A percentile compares a stretch with the other conserved stretches of the same genome.
These are phyloP conservation scores for Promerops cafer DNA, from an alignment of 2,113 vertebrate species.

Conservation along the genomic window DNA sequence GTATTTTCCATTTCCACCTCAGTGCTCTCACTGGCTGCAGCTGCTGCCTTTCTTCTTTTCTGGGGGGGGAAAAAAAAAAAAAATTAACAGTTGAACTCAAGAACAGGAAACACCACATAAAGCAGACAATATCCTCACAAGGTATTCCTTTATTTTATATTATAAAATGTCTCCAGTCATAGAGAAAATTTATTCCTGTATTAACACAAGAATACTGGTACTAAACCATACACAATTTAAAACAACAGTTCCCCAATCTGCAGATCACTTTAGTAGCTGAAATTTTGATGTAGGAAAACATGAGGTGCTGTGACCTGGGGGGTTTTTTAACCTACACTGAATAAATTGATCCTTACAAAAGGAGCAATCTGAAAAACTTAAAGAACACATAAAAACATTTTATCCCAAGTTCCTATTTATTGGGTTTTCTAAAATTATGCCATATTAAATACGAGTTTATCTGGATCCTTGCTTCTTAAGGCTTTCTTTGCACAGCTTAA, in stretches of 20 bases:
- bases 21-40: not conserved
- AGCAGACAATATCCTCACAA: not conserved
- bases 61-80: not conserved
- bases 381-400: not conserved
- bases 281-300: not conserved
- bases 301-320: not conserved
- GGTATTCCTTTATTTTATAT: not conserved
- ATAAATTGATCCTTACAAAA: not conserved
- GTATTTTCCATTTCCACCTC: constrained; percentile 18
- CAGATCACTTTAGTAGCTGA: not conserved
- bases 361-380: not conserved
- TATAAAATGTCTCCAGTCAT: not conserved
- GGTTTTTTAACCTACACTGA: not conserved
- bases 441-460: not conserved
- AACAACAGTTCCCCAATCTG: not conserved
- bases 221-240: not conserved
- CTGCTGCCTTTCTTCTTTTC: constrained; percentile 57
- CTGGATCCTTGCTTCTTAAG: not conserved
- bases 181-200: not conserved
- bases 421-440: not conserved
- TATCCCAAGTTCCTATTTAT: not conserved
- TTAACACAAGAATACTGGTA: not conserved
- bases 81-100: not conserved
- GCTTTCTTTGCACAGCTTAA: not conserved
- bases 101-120: not conserved